Evolutionary conservation across 2,797 vertebrate species (phyloP), one percentile per base, ranked within the genome.

Genomic region (Linurgus olivaceus): DNA sequence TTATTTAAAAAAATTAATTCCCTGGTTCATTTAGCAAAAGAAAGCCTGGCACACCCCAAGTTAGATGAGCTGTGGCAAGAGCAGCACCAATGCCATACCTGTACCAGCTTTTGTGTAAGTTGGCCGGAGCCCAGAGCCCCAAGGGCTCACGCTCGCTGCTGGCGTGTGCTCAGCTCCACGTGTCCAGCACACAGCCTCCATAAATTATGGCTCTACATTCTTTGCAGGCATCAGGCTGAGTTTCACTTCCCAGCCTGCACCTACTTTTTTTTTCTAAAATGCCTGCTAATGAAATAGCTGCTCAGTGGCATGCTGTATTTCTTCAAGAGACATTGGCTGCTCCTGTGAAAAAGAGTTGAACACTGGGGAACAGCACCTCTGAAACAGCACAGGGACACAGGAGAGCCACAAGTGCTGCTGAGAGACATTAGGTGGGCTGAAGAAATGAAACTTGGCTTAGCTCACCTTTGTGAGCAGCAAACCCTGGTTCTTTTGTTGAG

Each of bases 61-160:
- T 9, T 50, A 15, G n/a, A n/a, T 2, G 57, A 75, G 62, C 23
- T 52, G 50, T 23, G 91, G 62, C 23, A 79, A 74, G 42, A 74
- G 83, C 66, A 74, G 23, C 54, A 67, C 52, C 82, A 85, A 44
- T 31, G 61, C 44, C 11, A 8, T 20, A 61, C 54, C 81, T 88
- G 25, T 52, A 52, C 18, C 7, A 2, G 35, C 28, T 71, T 51
- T 63, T 94, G 86, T 62, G 21, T 59, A 33, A 1, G 2, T 13
- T 94, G 89, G 86, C 63, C 4, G 1, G 4, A 82, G 47, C 79
- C 91, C 91, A 92, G 73, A 50, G 52, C 28, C 77, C 91, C 18
- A 0, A 28, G 76, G 67, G 91, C 4, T 88, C 57, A 42, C 2
- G 4, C 33, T 84, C 24, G 0, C 17, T 79, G 54, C 72, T 88